A percentile compares a stretch with the other conserved stretches of the same genome.
phyloP scores from a whole-genome alignment of 2,888 invertebrate genomes.

The Dryocosmus kuriphilus region DNA sequence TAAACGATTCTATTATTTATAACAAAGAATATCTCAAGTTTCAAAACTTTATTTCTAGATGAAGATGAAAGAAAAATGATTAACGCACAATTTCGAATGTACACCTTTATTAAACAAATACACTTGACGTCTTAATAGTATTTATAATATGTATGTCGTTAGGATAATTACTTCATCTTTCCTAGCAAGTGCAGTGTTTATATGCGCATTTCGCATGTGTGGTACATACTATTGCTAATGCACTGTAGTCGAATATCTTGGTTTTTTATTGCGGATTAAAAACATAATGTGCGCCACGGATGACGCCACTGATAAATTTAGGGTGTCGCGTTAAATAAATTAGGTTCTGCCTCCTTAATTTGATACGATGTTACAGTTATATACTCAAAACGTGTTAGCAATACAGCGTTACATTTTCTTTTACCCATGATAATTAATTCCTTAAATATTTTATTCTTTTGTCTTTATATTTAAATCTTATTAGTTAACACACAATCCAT shows the following conservation, averaged over 20 bases:
- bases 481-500: constrained; percentile 76
- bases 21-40: constrained; percentile 44
- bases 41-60: background rate
- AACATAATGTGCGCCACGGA: constrained; percentile 75
- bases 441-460: constrained; percentile 70
- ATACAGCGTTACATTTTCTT: constrained; percentile 64
- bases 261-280: constrained; percentile 65
- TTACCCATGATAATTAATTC: constrained; percentile 73
- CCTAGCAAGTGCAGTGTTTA: constrained; percentile 77
- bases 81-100: constrained; percentile 72
- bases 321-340: constrained; percentile 68
- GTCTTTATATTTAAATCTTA: constrained; percentile 69
- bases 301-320: constrained; percentile 73
- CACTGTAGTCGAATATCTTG: constrained; percentile 67
- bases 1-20: constrained; percentile 63
- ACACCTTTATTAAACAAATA: constrained; percentile 78
- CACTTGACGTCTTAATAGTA: constrained; percentile 77
- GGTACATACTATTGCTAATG: constrained; percentile 70
- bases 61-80: background rate
- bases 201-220: constrained; percentile 76
- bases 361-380: constrained; percentile 66
- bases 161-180: constrained; percentile 72
- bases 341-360: constrained; percentile 61
- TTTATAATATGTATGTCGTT: constrained; percentile 74
- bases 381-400: constrained; percentile 68